Evolutionary conservation across 2,797 vertebrate species (phyloP).

Genomic region (Eulemur coronatus): DNA sequence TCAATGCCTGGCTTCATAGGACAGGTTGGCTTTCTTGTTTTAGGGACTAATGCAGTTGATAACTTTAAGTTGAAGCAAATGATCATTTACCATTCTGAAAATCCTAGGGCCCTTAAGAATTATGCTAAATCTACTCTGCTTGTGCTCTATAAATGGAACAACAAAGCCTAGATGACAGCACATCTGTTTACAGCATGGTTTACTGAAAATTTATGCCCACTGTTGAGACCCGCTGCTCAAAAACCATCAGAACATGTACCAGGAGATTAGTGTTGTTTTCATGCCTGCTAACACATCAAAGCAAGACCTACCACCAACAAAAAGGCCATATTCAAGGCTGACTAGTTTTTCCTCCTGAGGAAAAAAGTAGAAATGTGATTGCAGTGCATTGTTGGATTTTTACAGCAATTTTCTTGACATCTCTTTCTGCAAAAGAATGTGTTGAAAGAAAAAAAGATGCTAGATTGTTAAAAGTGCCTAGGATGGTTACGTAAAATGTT

Average conservation of each 20-base stretch:
- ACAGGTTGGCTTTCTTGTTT: neutral
- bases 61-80: neutral
- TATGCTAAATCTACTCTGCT: neutral
- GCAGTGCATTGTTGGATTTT: neutral
- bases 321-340: neutral
- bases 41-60: neutral
- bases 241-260: neutral
- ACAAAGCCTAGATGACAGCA: neutral
- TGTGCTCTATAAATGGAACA: neutral
- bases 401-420: constrained; percentile 1
- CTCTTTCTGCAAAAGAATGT: neutral
- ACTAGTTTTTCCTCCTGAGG: neutral
- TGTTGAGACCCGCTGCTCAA: neutral
- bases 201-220: neutral
- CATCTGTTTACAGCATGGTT: neutral
- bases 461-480: constrained; percentile 7
- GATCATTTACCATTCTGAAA: neutral
- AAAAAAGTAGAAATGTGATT: neutral
- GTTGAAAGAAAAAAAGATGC: neutral
- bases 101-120: neutral
- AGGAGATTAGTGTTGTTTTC: neutral
- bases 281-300: neutral
- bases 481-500: neutral
- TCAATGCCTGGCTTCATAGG: neutral
- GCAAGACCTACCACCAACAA: neutral